phyloP scores from a whole-genome alignment of 2,888 invertebrate species.

The Herminia tarsipennalis region DNA sequence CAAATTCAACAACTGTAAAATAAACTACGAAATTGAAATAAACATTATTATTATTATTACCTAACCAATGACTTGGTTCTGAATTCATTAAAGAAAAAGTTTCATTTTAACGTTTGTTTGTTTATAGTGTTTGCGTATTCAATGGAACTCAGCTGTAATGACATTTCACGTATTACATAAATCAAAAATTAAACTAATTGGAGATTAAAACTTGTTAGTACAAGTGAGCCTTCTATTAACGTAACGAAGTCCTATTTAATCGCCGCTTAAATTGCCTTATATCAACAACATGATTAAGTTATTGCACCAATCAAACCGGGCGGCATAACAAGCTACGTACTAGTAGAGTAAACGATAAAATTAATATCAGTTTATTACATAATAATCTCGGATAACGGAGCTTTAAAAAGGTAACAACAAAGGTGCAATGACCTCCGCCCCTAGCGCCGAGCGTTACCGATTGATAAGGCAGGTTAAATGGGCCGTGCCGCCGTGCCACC shows the following conservation, averaged over 20 bases:
- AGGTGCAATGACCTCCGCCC: constrained; percentile 71
- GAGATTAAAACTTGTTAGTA: neutral
- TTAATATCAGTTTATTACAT: constrained; percentile 40
- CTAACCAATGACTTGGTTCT: too few species aligned
- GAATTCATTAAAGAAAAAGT: too few species aligned
- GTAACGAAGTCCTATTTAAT: constrained; percentile 4
- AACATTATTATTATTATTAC: too few species aligned
- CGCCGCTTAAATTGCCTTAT: neutral
- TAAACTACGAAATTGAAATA: too few species aligned
- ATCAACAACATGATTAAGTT: constrained; percentile 23
- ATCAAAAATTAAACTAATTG: neutral
- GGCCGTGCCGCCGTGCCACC: constrained; percentile 69
- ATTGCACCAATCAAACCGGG: constrained; percentile 31
- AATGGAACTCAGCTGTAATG: too few species aligned
- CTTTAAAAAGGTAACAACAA: constrained; percentile 46
- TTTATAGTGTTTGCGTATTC: too few species aligned
- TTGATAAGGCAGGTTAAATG: constrained; percentile 79
- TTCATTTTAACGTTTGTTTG: too few species aligned
- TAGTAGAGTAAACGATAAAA: constrained; percentile 29
- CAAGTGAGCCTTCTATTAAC: neutral
- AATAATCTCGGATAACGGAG: constrained; percentile 41
- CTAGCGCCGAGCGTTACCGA: constrained; percentile 59
- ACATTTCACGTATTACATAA: neutral
- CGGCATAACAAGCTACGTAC: constrained; percentile 14
- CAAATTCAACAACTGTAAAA: too few species aligned